A percentile compares a stretch with the other conserved stretches of the same genome.
Evolutionary conservation across 2,113 vertebrate genomes (phyloP).

Genomic region (Egretta garzetta): DNA sequence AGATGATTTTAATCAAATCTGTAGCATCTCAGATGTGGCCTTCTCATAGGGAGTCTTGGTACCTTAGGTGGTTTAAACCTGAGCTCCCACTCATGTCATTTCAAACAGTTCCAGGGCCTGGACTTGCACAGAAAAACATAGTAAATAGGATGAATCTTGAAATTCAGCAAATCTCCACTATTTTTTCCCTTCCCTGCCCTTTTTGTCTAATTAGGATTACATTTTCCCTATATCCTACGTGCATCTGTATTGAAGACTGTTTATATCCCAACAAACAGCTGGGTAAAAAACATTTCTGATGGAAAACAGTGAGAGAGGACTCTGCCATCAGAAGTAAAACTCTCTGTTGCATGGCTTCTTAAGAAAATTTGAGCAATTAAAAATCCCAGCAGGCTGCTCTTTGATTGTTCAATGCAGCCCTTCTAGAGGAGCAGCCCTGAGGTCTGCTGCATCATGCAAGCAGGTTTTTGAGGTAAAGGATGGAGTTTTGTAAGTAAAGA

Average conservation of each 20-base stretch:
- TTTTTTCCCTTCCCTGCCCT: background rate
- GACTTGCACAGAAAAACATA: background rate
- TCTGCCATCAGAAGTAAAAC: background rate
- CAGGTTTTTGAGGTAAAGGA: background rate
- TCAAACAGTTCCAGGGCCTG: background rate
- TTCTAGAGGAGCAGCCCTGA: background rate
- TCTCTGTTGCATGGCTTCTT: background rate
- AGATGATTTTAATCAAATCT: background rate
- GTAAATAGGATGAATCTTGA: background rate
- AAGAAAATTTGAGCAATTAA: background rate
- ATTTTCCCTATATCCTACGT: background rate
- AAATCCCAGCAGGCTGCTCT: background rate
- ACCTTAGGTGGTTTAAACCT: background rate
- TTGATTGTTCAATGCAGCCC: background rate
- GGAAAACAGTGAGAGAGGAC: background rate
- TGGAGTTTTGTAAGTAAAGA: background rate
- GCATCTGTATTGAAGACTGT: background rate
- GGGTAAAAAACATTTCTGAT: background rate
- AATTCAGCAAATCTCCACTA: background rate
- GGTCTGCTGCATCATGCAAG: background rate
- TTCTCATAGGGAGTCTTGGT: background rate
- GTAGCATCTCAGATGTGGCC: background rate
- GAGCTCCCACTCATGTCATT: background rate
- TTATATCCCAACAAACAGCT: background rate
- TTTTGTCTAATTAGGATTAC: background rate